phyloP scores from a whole-genome alignment of 2,113 vertebrate species.

The Motacilla alba region DNA sequence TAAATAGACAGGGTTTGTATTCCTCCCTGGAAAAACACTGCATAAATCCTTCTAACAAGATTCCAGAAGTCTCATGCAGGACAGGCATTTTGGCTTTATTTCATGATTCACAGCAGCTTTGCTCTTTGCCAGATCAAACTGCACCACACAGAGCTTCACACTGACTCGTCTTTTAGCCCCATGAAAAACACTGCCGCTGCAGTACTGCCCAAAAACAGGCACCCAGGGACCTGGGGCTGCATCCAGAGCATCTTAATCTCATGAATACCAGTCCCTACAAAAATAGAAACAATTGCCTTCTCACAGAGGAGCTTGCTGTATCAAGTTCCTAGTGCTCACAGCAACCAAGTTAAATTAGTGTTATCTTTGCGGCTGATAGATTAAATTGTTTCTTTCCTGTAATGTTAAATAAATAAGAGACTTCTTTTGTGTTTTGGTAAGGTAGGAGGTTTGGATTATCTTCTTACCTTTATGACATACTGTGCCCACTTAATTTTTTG shows the following conservation, averaged over 20 bases:
- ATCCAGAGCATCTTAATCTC: slow-evolving; percentile 19
- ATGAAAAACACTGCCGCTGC: background rate
- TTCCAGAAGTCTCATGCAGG: background rate
- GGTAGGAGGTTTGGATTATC: background rate
- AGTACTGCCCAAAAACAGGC: background rate
- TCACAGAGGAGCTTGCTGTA: background rate
- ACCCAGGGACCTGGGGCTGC: background rate
- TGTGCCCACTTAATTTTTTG: background rate
- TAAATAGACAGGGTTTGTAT: background rate
- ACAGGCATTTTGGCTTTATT: background rate
- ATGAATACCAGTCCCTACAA: background rate
- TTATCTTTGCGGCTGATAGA: background rate
- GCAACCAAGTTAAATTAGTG: background rate
- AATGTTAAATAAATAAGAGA: background rate
- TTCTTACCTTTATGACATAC: background rate
- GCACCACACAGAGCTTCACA: background rate
- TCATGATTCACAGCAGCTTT: background rate
- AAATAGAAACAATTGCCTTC: slow-evolving; percentile 52
- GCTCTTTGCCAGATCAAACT: background rate
- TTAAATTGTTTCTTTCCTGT: background rate
- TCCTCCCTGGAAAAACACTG: background rate
- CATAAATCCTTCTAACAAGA: background rate
- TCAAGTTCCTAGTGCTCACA: background rate
- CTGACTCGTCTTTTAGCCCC: background rate
- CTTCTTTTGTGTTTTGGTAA: background rate